Evolutionary conservation across 2,113 vertebrate genomes (phyloP), one percentile per base, ranked within the genome.

Genomic region (Syngnathus scovelli): DNA sequence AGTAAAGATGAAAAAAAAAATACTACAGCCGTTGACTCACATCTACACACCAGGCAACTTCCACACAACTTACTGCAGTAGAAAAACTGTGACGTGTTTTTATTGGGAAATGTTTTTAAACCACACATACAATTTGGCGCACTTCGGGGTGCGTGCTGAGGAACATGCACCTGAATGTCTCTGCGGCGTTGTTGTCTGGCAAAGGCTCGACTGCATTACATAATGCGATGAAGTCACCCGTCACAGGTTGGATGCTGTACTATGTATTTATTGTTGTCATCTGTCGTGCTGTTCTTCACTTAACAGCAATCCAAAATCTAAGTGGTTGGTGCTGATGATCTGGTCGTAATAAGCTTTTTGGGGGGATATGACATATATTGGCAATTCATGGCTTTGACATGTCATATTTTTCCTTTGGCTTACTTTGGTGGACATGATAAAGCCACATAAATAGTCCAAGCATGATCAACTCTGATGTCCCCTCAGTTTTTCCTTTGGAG

Each of bases 141-240:
- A 33, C 2, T 33, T 3, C 27, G 27, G 27, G 27, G 27, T 33
- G 27, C 27, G 27, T 33, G 81, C 67, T 81, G 66, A 64, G 64
- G 58, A 19, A 75, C 76, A 69, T 83, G 77, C 77, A 87, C 86
- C 88, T 86, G 82, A 78, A 86, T 65, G 61, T 67, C 70, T 87
- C 66, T 16, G 48, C 65, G 76, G 78, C 75, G 46, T 80, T 75
- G 39, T 71, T 11, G 61, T 63, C 76, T 89, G 86, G 82, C 80
- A 74, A 48, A 39, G 66, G 66, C 64, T 41, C 66, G 1, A 43
- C 61, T 38, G 27, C 71, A 78, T 89, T 87, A 81, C 76, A 82
- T 85, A 87, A 89, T 56, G 67, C 65, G 48, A 71, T 86, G 84
- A 86, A 72, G 80, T 86, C 87, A 76, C 54, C 52, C 67, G 43